Base-by-base conservation (phyloP, 2,888 invertebrate species). In the Asteroscopus sphinx region DNA sequence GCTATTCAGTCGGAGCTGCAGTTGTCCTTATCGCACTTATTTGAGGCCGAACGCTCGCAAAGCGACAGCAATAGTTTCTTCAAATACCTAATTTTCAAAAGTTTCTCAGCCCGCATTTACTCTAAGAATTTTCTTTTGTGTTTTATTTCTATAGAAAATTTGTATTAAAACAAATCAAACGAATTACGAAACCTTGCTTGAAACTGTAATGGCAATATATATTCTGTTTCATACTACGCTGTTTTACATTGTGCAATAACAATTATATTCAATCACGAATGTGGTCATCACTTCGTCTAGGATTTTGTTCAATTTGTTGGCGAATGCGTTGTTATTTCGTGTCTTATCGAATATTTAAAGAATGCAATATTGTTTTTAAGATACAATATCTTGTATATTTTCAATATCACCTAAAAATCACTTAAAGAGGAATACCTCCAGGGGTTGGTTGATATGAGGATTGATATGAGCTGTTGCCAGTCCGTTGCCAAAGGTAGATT, bases 221-320 rank as follows among this genome's bases (percentile, higher is more conserved):
- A 45, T 39, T 32, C 9, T 0, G 28, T 26, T 36, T 32, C 17
- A 39, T 41, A 37, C 16, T 36, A 13, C 2, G n/a, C 45, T 11
- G 30, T 11, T 33, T 1, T 17, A 44, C 6, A 25, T 28, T 42
- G 33, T 49, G 40, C 55, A 49, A 60, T 54, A 55, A 39, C 57
- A 52, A 72, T 71, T 53, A 72, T 48, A 39, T 17, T 56, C 63
- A 61, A 72, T 64, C 69, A 64, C 26, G 21, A 63, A 42, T 49
- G 40, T 48, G 48, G 40, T 56, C 51, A 54, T 51, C 47, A 49
- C 32, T 39, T 9, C 28, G 39, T 57, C 59, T 49, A 52, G 16
- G 44, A 57, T 59, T 63, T 72, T 15, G 60, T 68, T 68, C 39
- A 64, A 70, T 68, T 48, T 63, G 41, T 58, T 56, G 21, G 16